phyloP scores from a whole-genome alignment of 2,888 invertebrate genomes.

The Cantharis lateralis region DNA sequence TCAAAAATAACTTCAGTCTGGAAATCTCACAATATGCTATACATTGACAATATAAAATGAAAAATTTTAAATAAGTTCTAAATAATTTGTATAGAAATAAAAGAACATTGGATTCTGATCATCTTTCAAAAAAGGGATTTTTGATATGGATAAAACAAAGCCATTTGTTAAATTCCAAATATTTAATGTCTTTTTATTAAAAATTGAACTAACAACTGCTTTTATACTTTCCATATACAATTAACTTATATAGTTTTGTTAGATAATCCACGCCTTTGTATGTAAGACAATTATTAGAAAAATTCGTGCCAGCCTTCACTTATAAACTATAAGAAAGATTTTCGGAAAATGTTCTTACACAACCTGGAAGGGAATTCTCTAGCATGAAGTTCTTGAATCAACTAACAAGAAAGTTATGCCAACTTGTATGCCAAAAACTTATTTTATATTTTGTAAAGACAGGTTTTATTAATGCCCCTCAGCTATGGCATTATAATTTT shows the following conservation, averaged over 20 bases:
- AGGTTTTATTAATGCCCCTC: not conserved
- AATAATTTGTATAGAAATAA: too few relatives aligned
- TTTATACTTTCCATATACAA: not conserved
- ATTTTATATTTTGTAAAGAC: slow-evolving; percentile 12
- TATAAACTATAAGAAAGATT: not conserved
- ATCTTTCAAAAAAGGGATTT: too few relatives aligned
- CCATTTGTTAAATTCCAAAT: too few relatives aligned
- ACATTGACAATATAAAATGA: too few relatives aligned
- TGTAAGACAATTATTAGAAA: not conserved
- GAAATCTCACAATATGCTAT: too few relatives aligned
- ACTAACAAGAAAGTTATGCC: slow-evolving; percentile 11
- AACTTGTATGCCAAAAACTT: slow-evolving; percentile 10
- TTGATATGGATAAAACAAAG: too few relatives aligned
- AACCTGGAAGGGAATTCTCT: not conserved
- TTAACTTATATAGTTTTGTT: not conserved
- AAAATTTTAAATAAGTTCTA: too few relatives aligned
- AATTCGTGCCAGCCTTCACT: not conserved
- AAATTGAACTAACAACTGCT: too few relatives aligned
- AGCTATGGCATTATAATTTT: not conserved
- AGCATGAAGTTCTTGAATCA: slow-evolving; percentile 2
- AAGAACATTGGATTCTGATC: too few relatives aligned
- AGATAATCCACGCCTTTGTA: not conserved
- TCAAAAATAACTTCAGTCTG: too few relatives aligned
- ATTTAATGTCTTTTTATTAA: too few relatives aligned
- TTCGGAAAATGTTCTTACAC: not conserved